Percentiles rank a stretch among this genome's conserved stretches.
Evolutionary conservation across 2,888 invertebrate species (phyloP).

Genomic region (Esperia sulphurella): DNA sequence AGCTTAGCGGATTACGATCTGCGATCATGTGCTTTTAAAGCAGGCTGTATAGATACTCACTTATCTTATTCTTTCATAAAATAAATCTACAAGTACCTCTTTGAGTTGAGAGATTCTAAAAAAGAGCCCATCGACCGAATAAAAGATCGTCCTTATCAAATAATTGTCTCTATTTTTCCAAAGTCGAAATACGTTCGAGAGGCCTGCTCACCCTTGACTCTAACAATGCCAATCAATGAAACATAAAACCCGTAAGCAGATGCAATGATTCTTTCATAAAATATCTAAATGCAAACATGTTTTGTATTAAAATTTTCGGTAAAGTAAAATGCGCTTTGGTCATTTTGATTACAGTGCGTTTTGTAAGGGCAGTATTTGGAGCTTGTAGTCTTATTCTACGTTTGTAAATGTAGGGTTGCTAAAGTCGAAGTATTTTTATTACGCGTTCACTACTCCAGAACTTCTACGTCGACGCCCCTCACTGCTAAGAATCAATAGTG

Average conservation of each 20-base stretch:
- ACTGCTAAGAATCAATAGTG: too few relatives aligned
- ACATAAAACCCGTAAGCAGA: constrained; percentile 72
- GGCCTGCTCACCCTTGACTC: constrained; percentile 38
- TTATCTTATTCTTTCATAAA: not conserved
- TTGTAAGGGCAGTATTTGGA: constrained; percentile 16
- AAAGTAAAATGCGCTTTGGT: constrained; percentile 18
- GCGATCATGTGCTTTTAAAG: too few relatives aligned
- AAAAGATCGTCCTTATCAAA: constrained; percentile 42
- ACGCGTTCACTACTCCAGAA: not conserved
- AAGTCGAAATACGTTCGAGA: constrained; percentile 43
- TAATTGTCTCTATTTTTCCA: constrained; percentile 55
- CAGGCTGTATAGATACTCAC: not conserved
- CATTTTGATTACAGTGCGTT: not conserved
- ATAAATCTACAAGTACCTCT: not conserved
- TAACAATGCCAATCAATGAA: constrained; percentile 74
- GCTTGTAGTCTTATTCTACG: constrained; percentile 26
- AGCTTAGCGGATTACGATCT: too few relatives aligned
- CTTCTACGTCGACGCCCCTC: too few relatives aligned
- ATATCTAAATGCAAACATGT: constrained; percentile 21
- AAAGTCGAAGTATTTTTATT: constrained; percentile 2
- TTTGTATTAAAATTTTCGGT: not conserved
- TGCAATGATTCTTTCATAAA: constrained; percentile 47
- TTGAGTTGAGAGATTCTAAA: constrained; percentile 5
- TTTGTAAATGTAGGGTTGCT: constrained; percentile 10
- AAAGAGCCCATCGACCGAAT: constrained; percentile 23